Conservation (phyloP, 2,888 invertebrate species). For the Drosophila subquinaria region DNA sequence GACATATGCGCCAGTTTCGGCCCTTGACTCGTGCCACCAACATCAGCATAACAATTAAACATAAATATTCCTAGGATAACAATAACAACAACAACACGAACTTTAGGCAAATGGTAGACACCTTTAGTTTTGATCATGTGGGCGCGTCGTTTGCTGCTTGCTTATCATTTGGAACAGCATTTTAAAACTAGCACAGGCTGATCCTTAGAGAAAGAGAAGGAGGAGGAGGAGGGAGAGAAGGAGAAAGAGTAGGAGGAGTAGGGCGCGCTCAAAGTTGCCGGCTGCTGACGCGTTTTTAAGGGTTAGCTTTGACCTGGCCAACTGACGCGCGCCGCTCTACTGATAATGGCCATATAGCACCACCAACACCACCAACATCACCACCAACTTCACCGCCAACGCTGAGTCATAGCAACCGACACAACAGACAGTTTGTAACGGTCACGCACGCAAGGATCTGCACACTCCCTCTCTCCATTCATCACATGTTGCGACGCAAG, state of each 20-base stretch:
- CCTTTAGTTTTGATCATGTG: slow-evolving; percentile 54
- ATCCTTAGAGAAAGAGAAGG: slow-evolving; percentile 26
- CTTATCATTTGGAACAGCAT: slow-evolving; percentile 37
- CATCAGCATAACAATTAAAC: slow-evolving; percentile 77
- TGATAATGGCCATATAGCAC: slow-evolving; percentile 63
- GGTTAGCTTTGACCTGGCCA: slow-evolving; percentile 69
- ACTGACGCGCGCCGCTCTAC: slow-evolving; percentile 65
- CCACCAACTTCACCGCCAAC: neutral
- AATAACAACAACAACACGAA: slow-evolving; percentile 20
- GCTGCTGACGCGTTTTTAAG: slow-evolving; percentile 55
- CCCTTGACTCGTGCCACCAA: slow-evolving; percentile 70
- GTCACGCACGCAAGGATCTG: slow-evolving; percentile 72
- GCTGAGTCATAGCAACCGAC: slow-evolving; percentile 51
- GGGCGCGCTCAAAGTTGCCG: slow-evolving; percentile 37
- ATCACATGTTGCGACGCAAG: slow-evolving; percentile 50
- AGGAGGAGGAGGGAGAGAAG: neutral
- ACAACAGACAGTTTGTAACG: slow-evolving; percentile 61
- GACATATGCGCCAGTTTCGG: slow-evolving; percentile 62
- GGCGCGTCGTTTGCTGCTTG: slow-evolving; percentile 58
- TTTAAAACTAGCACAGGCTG: slow-evolving; percentile 72
- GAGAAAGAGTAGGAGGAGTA: neutral
- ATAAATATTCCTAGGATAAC: slow-evolving; percentile 70
- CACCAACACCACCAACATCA: neutral
- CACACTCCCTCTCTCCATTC: slow-evolving; percentile 13
- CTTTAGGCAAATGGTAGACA: slow-evolving; percentile 34